Evolutionary conservation across 2,113 vertebrate genomes (phyloP).

Genomic region (Amphilophus citrinellus): DNA sequence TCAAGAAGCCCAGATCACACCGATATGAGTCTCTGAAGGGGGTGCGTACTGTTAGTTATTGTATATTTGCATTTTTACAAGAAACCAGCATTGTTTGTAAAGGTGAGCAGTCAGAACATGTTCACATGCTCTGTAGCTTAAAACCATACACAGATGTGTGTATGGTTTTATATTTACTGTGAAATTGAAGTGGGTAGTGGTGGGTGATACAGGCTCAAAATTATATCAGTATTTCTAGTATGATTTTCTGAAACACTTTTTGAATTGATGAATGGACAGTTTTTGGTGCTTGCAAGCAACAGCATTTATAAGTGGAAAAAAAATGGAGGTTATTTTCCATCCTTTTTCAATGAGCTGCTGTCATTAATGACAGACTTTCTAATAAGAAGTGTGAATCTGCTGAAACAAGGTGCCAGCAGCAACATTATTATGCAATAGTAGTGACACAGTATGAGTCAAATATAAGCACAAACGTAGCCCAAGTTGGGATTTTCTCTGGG

Average conservation of each 20-base stretch:
- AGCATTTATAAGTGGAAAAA: neutral
- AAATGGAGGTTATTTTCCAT: neutral
- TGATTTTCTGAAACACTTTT: too few species aligned
- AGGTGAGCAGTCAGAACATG: neutral
- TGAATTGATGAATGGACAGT: too few species aligned
- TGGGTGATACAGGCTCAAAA: too few species aligned
- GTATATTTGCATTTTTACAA: accelerated
- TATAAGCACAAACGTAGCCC: neutral
- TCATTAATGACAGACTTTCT: neutral
- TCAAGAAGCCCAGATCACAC: slow-evolving; percentile 92
- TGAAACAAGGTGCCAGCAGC: neutral
- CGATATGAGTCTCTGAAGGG: slow-evolving; percentile 96
- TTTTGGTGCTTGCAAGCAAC: neutral
- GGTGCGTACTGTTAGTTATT: slow-evolving; percentile 29
- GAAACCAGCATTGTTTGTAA: neutral
- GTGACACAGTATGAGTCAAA: neutral
- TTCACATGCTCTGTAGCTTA: neutral
- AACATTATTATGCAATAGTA: neutral
- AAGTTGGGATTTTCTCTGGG: neutral
- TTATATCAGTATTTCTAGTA: too few species aligned
- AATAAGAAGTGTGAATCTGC: neutral
- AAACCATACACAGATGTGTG: neutral
- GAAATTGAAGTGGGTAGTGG: neutral
- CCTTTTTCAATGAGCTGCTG: neutral
- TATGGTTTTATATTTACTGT: neutral